phyloP scores from a whole-genome alignment of 1,140 invertebrate species.

The Drosophila miranda region DNA sequence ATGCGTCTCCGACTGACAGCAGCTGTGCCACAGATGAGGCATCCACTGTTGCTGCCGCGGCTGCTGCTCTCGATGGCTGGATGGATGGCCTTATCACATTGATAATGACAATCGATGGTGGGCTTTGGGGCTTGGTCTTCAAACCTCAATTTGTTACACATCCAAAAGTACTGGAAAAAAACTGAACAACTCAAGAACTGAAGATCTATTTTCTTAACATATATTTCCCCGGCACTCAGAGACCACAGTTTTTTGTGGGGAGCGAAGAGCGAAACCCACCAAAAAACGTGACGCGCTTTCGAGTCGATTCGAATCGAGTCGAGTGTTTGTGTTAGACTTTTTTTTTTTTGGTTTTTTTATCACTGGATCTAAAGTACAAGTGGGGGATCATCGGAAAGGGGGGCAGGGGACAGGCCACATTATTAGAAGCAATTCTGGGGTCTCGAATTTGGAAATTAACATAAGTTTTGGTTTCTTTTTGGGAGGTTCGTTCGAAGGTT shows the following conservation, averaged over 20 bases:
- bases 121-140: constrained; percentile 19
- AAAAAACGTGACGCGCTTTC: constrained; percentile 62
- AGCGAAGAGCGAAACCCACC: not conserved
- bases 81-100: constrained; percentile 66
- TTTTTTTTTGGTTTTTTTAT: constrained; percentile 49
- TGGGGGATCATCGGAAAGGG: not conserved
- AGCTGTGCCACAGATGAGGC: too few relatives aligned
- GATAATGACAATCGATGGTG: constrained; percentile 65
- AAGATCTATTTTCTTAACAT: constrained; percentile 67
- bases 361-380: constrained; percentile 47
- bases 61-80: constrained; percentile 20
- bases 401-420: constrained; percentile 23
- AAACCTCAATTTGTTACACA: constrained; percentile 58
- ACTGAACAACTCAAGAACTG: not conserved
- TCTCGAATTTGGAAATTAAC: constrained; percentile 35
- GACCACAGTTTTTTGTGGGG: constrained; percentile 33
- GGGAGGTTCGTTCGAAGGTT: constrained; percentile 4
- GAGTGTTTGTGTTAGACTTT: constrained; percentile 71
- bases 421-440: constrained; percentile 52
- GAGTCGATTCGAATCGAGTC: constrained; percentile 35
- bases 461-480: constrained; percentile 18
- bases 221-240: constrained; percentile 51
- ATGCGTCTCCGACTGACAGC: constrained; percentile 25
- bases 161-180: not conserved
- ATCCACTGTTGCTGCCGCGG: not conserved